These are phyloP conservation scores for Xylophagus ater DNA, from an alignment of 2,888 invertebrate genomes.

Conservation along the genomic window DNA sequence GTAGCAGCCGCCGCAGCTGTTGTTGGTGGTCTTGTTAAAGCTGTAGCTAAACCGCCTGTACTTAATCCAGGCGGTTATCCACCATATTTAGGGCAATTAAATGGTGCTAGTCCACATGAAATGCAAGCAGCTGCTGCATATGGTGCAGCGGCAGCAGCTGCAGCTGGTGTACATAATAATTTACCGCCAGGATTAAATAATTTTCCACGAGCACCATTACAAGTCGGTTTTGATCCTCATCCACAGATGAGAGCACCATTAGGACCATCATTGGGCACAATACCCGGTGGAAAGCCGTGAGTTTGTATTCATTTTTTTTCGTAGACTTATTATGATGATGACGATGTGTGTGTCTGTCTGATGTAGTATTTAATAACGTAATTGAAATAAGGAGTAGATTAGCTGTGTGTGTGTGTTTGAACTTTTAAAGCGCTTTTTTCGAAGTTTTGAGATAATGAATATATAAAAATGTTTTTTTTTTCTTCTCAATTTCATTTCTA, in stretches of 20 bases:
- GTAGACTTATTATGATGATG: background rate
- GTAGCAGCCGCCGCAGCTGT: constrained; percentile 3
- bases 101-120: constrained; percentile 50
- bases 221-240: constrained; percentile 56
- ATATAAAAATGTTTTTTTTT: background rate
- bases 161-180: constrained; percentile 49
- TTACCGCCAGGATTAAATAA: constrained; percentile 52
- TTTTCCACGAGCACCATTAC: constrained; percentile 53
- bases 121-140: constrained; percentile 45
- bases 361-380: too few relatives aligned
- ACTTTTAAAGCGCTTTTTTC: background rate
- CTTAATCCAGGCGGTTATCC: constrained; percentile 43
- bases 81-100: constrained; percentile 44
- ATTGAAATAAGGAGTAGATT: too few relatives aligned
- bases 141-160: constrained; percentile 36
- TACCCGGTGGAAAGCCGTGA: constrained; percentile 80
- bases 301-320: constrained; percentile 35
- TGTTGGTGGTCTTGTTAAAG: constrained; percentile 19
- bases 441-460: background rate
- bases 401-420: background rate
- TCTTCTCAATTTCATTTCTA: constrained; percentile 40
- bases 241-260: constrained; percentile 49
- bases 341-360: background rate
- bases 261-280: constrained; percentile 44
- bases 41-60: constrained; percentile 21